These are phyloP conservation scores for Lycophotia porphyrea DNA, from an alignment of 2,888 invertebrate species.

Conservation along the genomic window DNA sequence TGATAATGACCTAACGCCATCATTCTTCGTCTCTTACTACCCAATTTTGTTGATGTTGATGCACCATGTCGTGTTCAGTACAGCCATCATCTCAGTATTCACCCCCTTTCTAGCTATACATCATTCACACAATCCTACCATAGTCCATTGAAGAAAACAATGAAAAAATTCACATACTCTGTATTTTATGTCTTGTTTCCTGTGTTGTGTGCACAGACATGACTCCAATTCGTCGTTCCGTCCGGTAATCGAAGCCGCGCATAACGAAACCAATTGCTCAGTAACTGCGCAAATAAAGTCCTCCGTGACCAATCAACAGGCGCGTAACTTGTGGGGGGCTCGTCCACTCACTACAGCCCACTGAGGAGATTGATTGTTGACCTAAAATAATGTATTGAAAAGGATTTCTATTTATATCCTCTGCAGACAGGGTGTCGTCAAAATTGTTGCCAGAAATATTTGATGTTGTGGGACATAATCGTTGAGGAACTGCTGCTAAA, in stretches of 20 bases:
- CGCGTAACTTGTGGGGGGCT: constrained; percentile 23
- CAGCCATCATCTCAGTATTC: neutral
- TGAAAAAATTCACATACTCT: constrained; percentile 14
- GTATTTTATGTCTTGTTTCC: constrained; percentile 35
- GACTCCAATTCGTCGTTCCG: constrained; percentile 22
- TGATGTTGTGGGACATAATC: neutral
- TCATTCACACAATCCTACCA: neutral
- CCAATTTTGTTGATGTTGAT: neutral
- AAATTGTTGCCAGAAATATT: neutral
- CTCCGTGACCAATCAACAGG: constrained; percentile 41
- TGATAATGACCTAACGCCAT: neutral
- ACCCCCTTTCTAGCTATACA: neutral
- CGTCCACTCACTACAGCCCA: constrained; percentile 7
- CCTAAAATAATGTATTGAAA: constrained; percentile 37
- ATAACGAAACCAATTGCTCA: constrained; percentile 24
- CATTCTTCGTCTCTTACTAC: neutral
- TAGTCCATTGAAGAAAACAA: constrained; percentile 23
- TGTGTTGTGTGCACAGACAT: constrained; percentile 23
- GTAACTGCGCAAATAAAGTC: constrained; percentile 46
- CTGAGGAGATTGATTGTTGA: constrained; percentile 49
- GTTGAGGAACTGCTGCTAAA: neutral
- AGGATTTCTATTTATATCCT: constrained; percentile 32
- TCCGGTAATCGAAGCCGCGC: constrained; percentile 31
- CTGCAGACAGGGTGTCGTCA: neutral
- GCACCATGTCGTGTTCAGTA: neutral